Evolutionary conservation across 2,113 vertebrate genomes (phyloP).

Genomic region (Cynoglossus semilaevis): DNA sequence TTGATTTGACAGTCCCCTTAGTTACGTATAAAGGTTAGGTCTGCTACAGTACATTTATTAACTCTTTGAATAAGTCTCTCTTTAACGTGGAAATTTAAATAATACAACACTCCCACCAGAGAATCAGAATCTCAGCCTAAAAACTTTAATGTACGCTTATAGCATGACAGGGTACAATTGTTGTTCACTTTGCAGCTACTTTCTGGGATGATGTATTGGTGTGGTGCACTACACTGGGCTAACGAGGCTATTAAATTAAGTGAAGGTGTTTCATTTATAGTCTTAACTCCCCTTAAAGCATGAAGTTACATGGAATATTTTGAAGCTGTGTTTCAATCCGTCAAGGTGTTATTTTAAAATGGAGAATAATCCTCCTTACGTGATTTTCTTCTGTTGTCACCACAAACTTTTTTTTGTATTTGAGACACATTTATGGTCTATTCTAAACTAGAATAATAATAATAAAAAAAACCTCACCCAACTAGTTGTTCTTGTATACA

Average conservation of each 20-base stretch:
- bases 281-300: slow-evolving; percentile 5
- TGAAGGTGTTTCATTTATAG: neutral
- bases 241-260: slow-evolving; percentile 7
- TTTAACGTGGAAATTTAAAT: no score
- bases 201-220: neutral
- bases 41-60: no score
- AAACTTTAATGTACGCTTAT: no score
- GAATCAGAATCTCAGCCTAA: no score
- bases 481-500: no score
- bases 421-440: no score
- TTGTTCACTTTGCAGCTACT: neutral
- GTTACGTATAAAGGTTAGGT: no score
- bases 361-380: slow-evolving; percentile 35
- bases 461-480: no score
- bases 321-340: slow-evolving; percentile 30
- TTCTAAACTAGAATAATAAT: no score
- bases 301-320: neutral
- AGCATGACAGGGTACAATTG: neutral
- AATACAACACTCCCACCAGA: no score
- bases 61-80: no score
- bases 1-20: no score
- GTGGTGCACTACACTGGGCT: neutral
- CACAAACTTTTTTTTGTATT: slow-evolving; percentile 42
- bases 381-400: slow-evolving; percentile 38
- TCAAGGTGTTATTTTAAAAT: slow-evolving; percentile 37